Conservation (phyloP, 1,140 invertebrate species). For the Aphaenogaster rudis region DNA sequence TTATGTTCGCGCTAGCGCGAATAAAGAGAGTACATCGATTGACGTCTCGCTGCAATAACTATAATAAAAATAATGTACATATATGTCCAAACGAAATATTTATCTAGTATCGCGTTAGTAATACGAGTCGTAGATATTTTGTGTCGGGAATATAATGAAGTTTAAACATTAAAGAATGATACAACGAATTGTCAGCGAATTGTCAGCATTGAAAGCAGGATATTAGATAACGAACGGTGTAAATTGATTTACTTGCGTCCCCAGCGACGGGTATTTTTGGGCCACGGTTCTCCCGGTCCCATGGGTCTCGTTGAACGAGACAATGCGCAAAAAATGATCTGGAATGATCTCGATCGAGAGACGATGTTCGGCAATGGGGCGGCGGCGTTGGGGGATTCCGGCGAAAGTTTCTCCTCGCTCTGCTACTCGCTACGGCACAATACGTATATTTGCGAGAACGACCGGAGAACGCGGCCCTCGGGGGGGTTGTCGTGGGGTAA, state of each 20-base stretch:
- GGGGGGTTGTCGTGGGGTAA: conserved; percentile 79
- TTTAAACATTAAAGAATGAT: background rate
- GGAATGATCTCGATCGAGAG: conserved; percentile 46
- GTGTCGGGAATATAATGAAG: background rate
- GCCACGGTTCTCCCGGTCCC: background rate
- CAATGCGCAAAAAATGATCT: conserved; percentile 34
- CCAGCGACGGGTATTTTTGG: background rate
- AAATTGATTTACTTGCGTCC: conserved; percentile 19
- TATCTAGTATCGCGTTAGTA: background rate
- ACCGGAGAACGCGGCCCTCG: conserved; percentile 1
- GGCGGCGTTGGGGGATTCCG: conserved; percentile 51
- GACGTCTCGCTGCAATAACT: background rate
- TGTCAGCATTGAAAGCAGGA: background rate
- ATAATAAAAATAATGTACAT: background rate
- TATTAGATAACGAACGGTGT: conserved; percentile 11
- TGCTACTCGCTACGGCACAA: conserved; percentile 53
- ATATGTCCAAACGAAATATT: background rate
- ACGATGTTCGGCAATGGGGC: conserved; percentile 5
- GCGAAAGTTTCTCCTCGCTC: conserved; percentile 29
- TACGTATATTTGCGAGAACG: conserved; percentile 39
- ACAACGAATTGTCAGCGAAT: background rate
- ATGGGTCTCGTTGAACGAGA: conserved; percentile 34
- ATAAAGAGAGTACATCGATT: background rate
- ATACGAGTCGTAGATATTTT: background rate
- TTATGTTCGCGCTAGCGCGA: background rate